Conservation (phyloP, 2,113 vertebrate genomes). For the Caretta caretta region DNA sequence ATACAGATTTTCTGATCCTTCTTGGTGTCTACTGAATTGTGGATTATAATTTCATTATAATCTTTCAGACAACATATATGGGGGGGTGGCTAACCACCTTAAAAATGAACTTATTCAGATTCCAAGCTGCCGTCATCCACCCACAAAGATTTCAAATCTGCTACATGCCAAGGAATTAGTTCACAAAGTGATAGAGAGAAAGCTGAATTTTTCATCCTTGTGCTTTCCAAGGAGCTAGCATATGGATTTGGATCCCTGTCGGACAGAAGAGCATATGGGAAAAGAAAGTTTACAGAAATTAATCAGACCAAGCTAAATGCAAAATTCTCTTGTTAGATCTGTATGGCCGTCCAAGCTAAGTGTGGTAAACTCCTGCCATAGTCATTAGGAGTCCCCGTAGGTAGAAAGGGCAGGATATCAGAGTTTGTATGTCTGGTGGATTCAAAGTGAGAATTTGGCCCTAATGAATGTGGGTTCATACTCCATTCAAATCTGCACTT, state of each 20-base stretch:
- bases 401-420: neutral
- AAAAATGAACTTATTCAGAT: neutral
- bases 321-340: neutral
- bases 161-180: neutral
- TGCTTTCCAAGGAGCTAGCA: neutral
- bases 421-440: neutral
- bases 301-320: neutral
- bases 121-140: neutral
- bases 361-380: neutral
- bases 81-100: neutral
- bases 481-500: neutral
- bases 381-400: neutral
- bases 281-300: neutral
- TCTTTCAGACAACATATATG: neutral
- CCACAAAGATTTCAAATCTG: neutral
- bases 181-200: neutral
- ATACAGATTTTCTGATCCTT: neutral
- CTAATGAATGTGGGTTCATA: neutral
- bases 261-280: neutral
- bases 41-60: neutral
- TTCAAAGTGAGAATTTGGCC: neutral
- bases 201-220: neutral
- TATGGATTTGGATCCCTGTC: neutral
- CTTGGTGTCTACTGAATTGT: neutral
- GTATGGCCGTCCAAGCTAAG: neutral